phyloP scores from a whole-genome alignment of 2,113 vertebrate genomes.

The Chloropsis cyanopogon region DNA sequence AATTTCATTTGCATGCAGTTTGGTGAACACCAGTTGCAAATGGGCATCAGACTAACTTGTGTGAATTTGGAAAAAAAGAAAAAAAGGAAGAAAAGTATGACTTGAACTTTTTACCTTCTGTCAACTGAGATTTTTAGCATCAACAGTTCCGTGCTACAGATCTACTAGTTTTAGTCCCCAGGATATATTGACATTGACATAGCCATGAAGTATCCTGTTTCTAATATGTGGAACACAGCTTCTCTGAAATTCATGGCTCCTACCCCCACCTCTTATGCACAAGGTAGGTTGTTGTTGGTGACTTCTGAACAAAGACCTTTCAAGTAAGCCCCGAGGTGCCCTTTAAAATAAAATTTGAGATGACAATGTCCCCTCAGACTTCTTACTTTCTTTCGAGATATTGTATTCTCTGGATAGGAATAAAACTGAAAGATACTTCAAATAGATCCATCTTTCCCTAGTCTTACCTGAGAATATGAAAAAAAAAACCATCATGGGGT shows the following conservation, averaged over 20 bases:
- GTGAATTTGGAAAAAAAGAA: neutral
- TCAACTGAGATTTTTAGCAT: neutral
- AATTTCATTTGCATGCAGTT: neutral
- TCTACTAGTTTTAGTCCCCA: neutral
- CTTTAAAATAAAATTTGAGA: neutral
- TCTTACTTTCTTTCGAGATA: neutral
- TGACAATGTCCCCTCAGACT: neutral
- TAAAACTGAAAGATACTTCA: neutral
- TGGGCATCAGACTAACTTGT: accelerated
- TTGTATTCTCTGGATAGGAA: neutral
- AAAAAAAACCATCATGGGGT: neutral
- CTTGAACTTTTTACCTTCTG: neutral
- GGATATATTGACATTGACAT: neutral
- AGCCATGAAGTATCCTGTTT: neutral
- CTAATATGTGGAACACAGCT: neutral
- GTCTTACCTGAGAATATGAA: neutral
- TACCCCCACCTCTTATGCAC: neutral
- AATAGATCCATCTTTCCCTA: neutral
- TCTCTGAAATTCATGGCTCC: neutral
- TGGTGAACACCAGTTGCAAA: neutral
- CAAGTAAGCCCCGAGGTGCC: neutral
- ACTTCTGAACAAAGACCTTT: neutral
- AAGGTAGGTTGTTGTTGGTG: neutral
- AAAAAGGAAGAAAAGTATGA: neutral
- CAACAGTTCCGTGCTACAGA: neutral